Percentiles rank a stretch among this genome's conserved stretches.
phyloP scores from a whole-genome alignment of 1,140 invertebrate species.

The Cyrtorhinus lividipennis region DNA sequence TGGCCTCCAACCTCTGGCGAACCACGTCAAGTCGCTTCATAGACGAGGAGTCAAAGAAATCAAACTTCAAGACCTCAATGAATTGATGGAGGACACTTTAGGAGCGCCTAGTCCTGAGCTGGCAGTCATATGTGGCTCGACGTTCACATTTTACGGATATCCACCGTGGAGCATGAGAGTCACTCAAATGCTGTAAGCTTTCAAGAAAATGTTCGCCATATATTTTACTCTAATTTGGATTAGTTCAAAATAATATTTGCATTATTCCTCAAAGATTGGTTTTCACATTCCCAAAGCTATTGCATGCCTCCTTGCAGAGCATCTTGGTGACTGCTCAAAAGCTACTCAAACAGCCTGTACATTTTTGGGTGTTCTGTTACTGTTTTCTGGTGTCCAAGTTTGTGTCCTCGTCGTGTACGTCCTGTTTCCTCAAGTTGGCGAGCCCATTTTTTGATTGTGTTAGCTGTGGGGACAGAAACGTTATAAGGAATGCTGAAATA shows the following conservation, averaged over 20 bases:
- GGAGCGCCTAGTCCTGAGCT: constrained; percentile 47
- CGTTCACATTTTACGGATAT: constrained; percentile 42
- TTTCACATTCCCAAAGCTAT: too few species aligned
- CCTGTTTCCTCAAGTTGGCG: too few species aligned
- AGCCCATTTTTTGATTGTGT: too few species aligned
- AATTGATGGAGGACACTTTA: constrained; percentile 31
- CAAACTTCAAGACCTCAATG: constrained; percentile 32
- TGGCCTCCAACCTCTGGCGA: constrained; percentile 38
- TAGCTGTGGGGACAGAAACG: too few species aligned
- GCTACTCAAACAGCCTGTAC: too few species aligned
- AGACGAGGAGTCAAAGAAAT: constrained; percentile 28
- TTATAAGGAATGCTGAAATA: too few species aligned
- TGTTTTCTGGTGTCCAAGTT: too few species aligned
- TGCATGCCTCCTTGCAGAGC: too few species aligned
- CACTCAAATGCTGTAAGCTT: constrained; percentile 46
- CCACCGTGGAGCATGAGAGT: constrained; percentile 55
- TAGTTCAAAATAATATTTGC: background rate
- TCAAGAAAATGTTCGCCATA: background rate
- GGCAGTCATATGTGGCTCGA: constrained; percentile 42
- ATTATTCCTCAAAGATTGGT: background rate
- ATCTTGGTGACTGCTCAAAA: too few species aligned
- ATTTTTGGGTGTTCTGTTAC: too few species aligned
- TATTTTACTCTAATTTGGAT: background rate
- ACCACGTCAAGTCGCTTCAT: constrained; percentile 30
- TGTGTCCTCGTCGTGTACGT: too few species aligned